Evolutionary conservation across 1,140 invertebrate species (phyloP).

Genomic region (Magallana angulata): DNA sequence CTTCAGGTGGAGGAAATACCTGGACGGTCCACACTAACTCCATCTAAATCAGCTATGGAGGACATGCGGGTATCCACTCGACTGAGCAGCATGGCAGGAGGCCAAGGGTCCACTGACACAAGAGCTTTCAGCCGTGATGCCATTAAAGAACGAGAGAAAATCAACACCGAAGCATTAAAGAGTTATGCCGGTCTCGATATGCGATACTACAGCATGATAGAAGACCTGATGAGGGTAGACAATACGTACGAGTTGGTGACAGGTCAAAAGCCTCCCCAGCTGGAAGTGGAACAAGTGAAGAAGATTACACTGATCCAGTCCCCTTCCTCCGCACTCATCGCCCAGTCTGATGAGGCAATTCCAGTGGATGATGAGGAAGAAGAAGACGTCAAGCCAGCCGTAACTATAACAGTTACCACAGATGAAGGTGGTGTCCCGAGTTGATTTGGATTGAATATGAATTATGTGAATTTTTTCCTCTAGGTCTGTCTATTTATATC

Average conservation of each 20-base stretch:
- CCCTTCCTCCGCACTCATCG: background rate
- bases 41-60: constrained; percentile 53
- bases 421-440: background rate
- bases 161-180: constrained; percentile 65
- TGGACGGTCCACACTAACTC: constrained; percentile 54
- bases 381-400: background rate
- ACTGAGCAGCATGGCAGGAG: constrained; percentile 53
- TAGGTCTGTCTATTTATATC: too few relatives aligned
- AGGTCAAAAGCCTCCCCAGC: background rate
- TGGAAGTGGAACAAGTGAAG: background rate
- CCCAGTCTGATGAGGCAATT: constrained; percentile 42
- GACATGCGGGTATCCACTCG: constrained; percentile 53
- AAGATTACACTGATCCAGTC: background rate
- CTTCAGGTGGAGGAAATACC: constrained; percentile 62
- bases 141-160: constrained; percentile 66
- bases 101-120: constrained; percentile 52
- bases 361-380: constrained; percentile 32
- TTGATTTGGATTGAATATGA: background rate
- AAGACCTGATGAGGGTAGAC: constrained; percentile 66
- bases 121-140: constrained; percentile 68
- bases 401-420: background rate
- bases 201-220: constrained; percentile 66
- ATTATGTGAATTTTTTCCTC: too few relatives aligned
- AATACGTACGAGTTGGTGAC: constrained; percentile 56
- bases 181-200: constrained; percentile 66